Percentiles rank a stretch among this genome's conserved stretches.
Evolutionary conservation across 2,797 vertebrate species (phyloP).

Genomic region (Phoeniculus purpureus): DNA sequence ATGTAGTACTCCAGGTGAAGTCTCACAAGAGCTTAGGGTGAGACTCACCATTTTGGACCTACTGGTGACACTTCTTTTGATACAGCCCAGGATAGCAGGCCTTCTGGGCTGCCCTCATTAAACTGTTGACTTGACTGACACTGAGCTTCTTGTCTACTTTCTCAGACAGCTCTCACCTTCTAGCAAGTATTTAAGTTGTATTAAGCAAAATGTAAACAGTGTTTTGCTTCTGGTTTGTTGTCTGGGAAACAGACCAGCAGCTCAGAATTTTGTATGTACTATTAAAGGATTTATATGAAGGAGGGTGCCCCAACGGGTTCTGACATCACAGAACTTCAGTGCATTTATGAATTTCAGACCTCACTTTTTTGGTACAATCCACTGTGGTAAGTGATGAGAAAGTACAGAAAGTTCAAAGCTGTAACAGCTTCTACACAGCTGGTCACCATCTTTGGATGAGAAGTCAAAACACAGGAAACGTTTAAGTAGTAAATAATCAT

Average conservation of each 20-base stretch:
- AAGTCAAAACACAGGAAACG: neutral
- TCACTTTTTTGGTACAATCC: neutral
- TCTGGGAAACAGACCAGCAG: neutral
- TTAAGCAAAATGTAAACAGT: neutral
- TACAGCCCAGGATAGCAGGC: too few species aligned
- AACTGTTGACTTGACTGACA: too few species aligned
- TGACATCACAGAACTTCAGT: neutral
- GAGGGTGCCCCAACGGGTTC: neutral
- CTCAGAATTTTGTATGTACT: neutral
- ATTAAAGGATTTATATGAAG: neutral
- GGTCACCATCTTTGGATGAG: neutral
- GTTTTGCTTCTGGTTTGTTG: neutral
- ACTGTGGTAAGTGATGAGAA: neutral
- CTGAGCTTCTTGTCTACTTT: too few species aligned
- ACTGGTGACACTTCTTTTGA: too few species aligned
- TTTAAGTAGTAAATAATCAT: neutral
- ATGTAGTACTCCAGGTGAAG: too few species aligned
- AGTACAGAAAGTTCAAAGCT: neutral
- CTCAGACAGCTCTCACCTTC: too few species aligned
- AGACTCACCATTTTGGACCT: too few species aligned
- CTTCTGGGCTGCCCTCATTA: too few species aligned
- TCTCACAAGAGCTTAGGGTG: too few species aligned
- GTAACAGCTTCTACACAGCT: neutral
- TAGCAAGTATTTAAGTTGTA: too few species aligned
- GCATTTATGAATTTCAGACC: neutral